Evolutionary conservation across 2,888 invertebrate species (phyloP), one percentile per base, ranked within the genome.

Genomic region (Sturmia bella): DNA sequence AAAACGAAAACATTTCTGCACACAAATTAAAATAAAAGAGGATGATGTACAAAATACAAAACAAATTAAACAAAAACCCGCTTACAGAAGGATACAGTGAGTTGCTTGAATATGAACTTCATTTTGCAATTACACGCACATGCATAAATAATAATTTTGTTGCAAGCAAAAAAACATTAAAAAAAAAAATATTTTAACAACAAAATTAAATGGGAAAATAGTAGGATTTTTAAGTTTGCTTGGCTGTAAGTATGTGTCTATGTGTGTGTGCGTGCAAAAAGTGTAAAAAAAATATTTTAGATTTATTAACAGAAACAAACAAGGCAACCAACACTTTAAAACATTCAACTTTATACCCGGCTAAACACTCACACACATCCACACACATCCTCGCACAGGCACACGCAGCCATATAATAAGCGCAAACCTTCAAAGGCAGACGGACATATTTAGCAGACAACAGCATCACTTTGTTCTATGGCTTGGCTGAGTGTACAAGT

Each of bases 401-500:
- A 27, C 27, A 70, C 13, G 27, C 39, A 27, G 13, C 19, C 24
- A 41, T 9, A 19, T 63, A 48, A 57, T 21, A 77, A 17, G 39
- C 41, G 43, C 45, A 45, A 43, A 56, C 43, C 19, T 54, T 45
- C 45, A 64, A 17, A 32, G n/a, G 19, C 43, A 50, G 19, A 64
- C 70, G 45, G 52, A 56, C 76, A 72, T 32, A 76, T 68, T 59
- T 39, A 70, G 56, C 73, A 80, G 80, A 69, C 76, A 76, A 69
- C 76, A 74, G 80, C 76, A 83, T 78, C 79, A 75, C 45, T 82
- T 73, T 68, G n/a, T 50, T 73, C 68, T 48, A 64, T 78, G 13
- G 83, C 84, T 85, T 78, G 13, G 83, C 84, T 85, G 87, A 86
- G 64, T 76, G 54, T 73, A 57, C 66, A 81, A 72, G 76, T 81